Percentiles rank a stretch among this genome's conserved stretches.
phyloP scores from a whole-genome alignment of 1,140 invertebrate species.

The Planococcus citri region DNA sequence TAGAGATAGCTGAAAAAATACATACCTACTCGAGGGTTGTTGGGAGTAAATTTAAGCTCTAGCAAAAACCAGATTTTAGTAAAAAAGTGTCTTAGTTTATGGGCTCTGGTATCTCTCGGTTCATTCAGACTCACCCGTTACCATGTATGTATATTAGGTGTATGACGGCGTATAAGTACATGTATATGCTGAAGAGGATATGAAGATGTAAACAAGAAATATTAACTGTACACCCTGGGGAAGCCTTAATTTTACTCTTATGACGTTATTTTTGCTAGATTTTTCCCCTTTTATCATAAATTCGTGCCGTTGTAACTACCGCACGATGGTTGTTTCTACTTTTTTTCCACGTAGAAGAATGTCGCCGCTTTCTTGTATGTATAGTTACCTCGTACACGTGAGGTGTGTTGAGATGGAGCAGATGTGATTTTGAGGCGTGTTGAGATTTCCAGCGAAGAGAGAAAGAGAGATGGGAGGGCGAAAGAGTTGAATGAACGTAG shows the following conservation, averaged over 20 bases:
- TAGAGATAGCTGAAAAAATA: too few species aligned
- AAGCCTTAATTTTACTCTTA: constrained; percentile 13
- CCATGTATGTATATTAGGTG: constrained; percentile 6
- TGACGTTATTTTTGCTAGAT: constrained; percentile 3
- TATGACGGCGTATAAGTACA: background rate
- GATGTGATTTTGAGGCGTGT: too few species aligned
- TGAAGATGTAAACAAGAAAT: constrained; percentile 18
- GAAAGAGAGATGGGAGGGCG: too few species aligned
- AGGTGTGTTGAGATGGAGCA: too few species aligned
- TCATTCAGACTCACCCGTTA: background rate
- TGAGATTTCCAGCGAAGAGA: too few species aligned
- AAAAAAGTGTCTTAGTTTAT: constrained; percentile 6
- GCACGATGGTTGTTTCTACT: too few species aligned
- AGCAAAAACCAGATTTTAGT: background rate
- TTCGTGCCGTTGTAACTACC: too few species aligned
- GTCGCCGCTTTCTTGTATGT: too few species aligned
- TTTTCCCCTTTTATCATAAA: constrained; percentile 9
- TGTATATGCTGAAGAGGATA: background rate
- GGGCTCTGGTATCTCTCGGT: background rate
- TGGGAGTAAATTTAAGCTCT: background rate
- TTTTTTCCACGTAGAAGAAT: too few species aligned
- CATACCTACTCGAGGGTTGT: too few species aligned
- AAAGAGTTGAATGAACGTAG: too few species aligned
- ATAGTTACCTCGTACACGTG: too few species aligned
- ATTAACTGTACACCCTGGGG: constrained; percentile 15